phyloP scores from a whole-genome alignment of 2,113 vertebrate genomes.

The Bubo scandiacus region DNA sequence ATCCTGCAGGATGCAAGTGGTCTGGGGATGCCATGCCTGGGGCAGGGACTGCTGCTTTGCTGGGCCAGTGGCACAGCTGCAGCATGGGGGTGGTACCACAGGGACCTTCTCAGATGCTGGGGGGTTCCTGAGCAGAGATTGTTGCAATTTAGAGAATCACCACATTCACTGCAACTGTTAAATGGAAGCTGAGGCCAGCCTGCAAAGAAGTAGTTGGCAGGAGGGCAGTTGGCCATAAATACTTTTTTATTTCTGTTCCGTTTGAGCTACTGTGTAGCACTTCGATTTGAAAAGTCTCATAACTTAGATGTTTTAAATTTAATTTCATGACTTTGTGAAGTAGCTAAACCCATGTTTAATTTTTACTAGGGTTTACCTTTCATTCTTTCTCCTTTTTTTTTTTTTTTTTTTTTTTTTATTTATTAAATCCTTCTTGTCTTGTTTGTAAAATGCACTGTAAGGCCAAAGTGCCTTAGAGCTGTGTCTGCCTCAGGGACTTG shows the following conservation, averaged over 20 bases:
- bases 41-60: not conserved
- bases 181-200: not conserved
- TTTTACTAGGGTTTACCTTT: not conserved
- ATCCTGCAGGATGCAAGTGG: not conserved
- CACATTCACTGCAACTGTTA: fast-evolving
- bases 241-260: not conserved
- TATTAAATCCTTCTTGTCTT: not conserved
- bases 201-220: not conserved
- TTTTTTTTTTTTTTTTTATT: no score
- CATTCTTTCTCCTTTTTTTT: not conserved
- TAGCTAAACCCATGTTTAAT: not conserved
- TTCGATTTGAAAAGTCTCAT: not conserved
- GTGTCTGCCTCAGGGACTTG: not conserved
- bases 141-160: not conserved
- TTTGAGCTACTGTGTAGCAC: not conserved
- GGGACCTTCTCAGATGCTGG: not conserved
- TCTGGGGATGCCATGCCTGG: fast-evolving
- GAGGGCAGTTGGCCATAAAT: not conserved
- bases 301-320: not conserved
- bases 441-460: not conserved
- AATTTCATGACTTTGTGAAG: not conserved
- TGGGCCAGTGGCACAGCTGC: fast-evolving
- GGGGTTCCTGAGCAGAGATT: not conserved
- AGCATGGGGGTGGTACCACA: fast-evolving
- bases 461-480: not conserved